phyloP scores from a whole-genome alignment of 2,797 vertebrate species.

The Peromyscus nudipes region DNA sequence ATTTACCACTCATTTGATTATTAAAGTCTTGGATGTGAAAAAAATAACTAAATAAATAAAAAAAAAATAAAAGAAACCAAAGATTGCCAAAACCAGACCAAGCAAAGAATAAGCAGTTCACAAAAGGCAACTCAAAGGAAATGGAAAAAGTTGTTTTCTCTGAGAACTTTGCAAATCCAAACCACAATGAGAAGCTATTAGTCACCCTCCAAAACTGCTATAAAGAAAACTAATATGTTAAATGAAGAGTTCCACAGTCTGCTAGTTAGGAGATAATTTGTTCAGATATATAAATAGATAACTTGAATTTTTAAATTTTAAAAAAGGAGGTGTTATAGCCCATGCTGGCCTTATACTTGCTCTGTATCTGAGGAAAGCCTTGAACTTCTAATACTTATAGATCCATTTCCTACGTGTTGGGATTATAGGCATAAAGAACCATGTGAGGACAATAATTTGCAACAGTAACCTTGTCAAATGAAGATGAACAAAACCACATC shows the following conservation, averaged over 20 bases:
- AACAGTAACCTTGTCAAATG: neutral
- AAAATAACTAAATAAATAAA: no score
- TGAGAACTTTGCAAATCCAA: neutral
- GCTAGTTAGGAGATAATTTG: neutral
- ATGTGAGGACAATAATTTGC: neutral
- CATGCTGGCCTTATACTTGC: neutral
- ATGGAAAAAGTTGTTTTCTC: neutral
- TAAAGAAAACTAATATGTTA: neutral
- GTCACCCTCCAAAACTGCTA: neutral
- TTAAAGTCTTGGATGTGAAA: no score
- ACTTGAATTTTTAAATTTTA: neutral
- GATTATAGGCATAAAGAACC: neutral
- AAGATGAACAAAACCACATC: neutral
- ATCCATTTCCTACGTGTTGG: neutral
- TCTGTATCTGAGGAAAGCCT: neutral
- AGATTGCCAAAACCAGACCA: neutral
- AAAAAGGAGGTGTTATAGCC: neutral
- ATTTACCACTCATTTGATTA: no score
- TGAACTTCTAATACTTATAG: neutral
- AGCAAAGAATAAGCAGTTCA: neutral
- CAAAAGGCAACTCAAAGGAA: neutral
- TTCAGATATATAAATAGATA: neutral
- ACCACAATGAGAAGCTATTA: neutral
- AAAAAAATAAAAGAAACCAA: no score
- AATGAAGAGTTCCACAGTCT: neutral